These are phyloP conservation scores for Bicyclus anynana DNA, from an alignment of 1,140 invertebrate species.

Conservation along the genomic window DNA sequence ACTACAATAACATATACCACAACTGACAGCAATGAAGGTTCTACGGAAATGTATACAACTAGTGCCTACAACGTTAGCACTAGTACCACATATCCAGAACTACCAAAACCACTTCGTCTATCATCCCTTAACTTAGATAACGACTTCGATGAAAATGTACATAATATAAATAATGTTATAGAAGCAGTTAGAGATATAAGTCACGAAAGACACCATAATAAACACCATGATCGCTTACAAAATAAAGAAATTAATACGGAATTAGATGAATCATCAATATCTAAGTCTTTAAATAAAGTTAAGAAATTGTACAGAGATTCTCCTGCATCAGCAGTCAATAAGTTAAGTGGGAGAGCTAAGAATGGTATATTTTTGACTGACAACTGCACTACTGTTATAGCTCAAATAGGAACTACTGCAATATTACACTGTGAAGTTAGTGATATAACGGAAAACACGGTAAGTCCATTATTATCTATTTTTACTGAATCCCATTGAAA, in stretches of 20 bases:
- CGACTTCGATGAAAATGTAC: conserved; percentile 53
- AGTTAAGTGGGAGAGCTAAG: conserved; percentile 62
- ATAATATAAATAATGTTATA: conserved; percentile 60
- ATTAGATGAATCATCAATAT: conserved; percentile 51
- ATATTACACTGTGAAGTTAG: conserved; percentile 80
- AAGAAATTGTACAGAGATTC: conserved; percentile 75
- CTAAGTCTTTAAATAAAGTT: conserved; percentile 64
- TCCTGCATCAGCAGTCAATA: conserved; percentile 56
- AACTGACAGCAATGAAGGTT: conserved; percentile 37
- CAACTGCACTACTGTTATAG: conserved; percentile 80
- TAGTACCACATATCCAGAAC: conserved; percentile 43
- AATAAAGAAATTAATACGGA: conserved; percentile 56
- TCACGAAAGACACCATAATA: conserved; percentile 49
- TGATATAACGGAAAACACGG: conserved; percentile 80
- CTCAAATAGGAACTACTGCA: conserved; percentile 80
- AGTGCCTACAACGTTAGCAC: conserved; percentile 41
- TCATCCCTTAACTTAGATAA: conserved; percentile 45
- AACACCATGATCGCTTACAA: conserved; percentile 48
- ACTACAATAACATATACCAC: conserved; percentile 50
- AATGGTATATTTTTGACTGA: conserved; percentile 78
- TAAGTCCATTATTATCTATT: conserved; percentile 47
- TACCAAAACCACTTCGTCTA: conserved; percentile 62
- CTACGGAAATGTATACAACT: conserved; percentile 43
- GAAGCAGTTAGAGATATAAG: conserved; percentile 42
- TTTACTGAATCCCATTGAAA: too few relatives aligned